phyloP scores from a whole-genome alignment of 2,113 vertebrate species.

The Chionodraco myersi region DNA sequence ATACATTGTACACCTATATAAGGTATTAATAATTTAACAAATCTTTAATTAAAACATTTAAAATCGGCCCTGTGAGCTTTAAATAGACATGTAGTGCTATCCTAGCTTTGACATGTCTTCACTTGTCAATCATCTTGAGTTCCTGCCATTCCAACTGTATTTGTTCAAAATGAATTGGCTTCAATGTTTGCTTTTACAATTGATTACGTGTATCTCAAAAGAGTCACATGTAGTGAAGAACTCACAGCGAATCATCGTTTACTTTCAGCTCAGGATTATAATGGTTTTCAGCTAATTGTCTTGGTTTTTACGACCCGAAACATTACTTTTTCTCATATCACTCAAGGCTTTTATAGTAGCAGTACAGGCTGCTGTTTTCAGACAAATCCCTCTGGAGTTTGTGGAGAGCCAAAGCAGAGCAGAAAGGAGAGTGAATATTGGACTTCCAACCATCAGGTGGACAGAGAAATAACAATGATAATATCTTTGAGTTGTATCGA shows the following conservation, averaged over 20 bases:
- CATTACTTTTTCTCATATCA: neutral
- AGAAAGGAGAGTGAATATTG: neutral
- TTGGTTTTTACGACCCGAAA: neutral
- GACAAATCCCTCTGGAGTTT: neutral
- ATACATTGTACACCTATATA: neutral
- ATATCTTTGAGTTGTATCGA: neutral
- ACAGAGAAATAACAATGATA: neutral
- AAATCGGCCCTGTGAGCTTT: conserved; percentile 16
- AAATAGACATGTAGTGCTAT: neutral
- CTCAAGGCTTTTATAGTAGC: neutral
- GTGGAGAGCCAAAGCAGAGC: neutral
- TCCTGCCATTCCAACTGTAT: conserved; percentile 23
- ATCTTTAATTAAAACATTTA: neutral
- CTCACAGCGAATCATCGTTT: neutral
- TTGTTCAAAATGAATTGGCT: neutral
- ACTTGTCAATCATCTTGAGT: conserved; percentile 13
- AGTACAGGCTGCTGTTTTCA: neutral
- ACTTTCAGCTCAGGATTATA: neutral
- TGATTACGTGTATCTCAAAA: neutral
- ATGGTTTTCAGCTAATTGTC: neutral
- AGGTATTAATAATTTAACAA: neutral
- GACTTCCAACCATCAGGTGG: neutral
- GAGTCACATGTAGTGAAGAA: neutral
- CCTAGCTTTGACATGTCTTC: conserved; percentile 24
- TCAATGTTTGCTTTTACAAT: neutral